Conservation (phyloP, 2,888 invertebrate species). For the Spisula solida region DNA sequence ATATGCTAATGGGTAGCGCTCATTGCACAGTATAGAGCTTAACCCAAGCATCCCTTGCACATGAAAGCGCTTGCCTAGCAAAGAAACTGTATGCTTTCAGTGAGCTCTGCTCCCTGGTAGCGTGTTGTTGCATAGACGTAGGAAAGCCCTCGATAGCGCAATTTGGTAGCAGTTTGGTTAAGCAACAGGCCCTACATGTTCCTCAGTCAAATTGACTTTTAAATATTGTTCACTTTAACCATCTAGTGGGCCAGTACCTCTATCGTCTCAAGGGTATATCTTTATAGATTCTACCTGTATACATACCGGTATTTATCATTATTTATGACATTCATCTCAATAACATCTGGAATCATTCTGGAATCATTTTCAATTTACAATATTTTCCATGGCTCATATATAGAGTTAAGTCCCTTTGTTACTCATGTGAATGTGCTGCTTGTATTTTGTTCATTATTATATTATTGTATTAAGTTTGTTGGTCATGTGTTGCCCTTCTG, state of each 20-base stretch:
- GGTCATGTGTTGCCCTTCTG: conserved; percentile 10
- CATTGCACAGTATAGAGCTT: too few relatives aligned
- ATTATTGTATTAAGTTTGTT: conserved; percentile 28
- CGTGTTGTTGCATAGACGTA: too few relatives aligned
- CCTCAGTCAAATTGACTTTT: too few relatives aligned
- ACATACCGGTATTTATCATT: not conserved
- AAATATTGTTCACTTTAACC: too few relatives aligned
- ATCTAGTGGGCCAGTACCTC: not conserved
- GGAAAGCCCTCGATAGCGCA: too few relatives aligned
- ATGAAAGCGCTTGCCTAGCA: too few relatives aligned
- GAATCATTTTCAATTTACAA: not conserved
- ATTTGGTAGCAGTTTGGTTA: too few relatives aligned
- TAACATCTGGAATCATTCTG: not conserved
- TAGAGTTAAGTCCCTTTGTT: not conserved
- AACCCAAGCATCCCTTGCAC: too few relatives aligned
- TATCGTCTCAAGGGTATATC: not conserved
- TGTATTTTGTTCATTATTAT: conserved; percentile 1
- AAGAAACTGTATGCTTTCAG: too few relatives aligned
- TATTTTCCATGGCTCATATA: not conserved
- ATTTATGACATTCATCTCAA: not conserved
- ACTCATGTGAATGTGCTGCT: conserved; percentile 2
- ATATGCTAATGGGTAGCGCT: too few relatives aligned
- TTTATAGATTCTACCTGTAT: not conserved
- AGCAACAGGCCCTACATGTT: too few relatives aligned
- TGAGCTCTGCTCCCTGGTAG: too few relatives aligned